Percentiles rank a stretch among this genome's conserved stretches.
Evolutionary conservation across 2,888 invertebrate species (phyloP).

Genomic region (Meteorus cinctellus): DNA sequence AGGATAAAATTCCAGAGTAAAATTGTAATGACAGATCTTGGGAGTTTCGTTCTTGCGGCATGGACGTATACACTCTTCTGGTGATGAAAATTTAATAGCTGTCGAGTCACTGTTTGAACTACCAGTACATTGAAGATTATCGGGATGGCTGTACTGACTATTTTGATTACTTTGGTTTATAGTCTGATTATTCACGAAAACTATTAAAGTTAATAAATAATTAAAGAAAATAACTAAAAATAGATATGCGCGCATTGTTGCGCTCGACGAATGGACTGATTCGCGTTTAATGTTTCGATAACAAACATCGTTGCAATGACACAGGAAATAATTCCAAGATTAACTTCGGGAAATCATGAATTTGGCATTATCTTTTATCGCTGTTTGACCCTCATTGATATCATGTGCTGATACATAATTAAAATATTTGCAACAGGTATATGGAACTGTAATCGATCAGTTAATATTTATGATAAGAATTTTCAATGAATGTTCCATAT

Average conservation of each 20-base stretch:
- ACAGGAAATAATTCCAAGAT: not conserved
- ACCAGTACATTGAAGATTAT: not conserved
- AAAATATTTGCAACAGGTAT: too few species aligned
- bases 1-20: conserved; percentile 87
- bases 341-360: not conserved
- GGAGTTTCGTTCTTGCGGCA: conserved; percentile 87
- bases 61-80: conserved; percentile 88
- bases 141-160: not conserved
- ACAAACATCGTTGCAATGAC: not conserved
- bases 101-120: not conserved
- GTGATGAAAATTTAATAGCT: conserved; percentile 76
- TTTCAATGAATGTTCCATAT: too few species aligned
- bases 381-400: not conserved
- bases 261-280: not conserved
- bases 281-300: not conserved
- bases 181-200: not conserved
- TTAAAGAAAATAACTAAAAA: not conserved
- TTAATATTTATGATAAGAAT: too few species aligned
- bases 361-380: not conserved
- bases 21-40: conserved; percentile 88
- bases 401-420: not conserved
- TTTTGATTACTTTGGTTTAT: not conserved
- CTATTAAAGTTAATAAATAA: not conserved
- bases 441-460: too few species aligned
- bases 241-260: not conserved